Base-by-base conservation (phyloP, 2,888 invertebrate genomes). In the Tachina fera region DNA sequence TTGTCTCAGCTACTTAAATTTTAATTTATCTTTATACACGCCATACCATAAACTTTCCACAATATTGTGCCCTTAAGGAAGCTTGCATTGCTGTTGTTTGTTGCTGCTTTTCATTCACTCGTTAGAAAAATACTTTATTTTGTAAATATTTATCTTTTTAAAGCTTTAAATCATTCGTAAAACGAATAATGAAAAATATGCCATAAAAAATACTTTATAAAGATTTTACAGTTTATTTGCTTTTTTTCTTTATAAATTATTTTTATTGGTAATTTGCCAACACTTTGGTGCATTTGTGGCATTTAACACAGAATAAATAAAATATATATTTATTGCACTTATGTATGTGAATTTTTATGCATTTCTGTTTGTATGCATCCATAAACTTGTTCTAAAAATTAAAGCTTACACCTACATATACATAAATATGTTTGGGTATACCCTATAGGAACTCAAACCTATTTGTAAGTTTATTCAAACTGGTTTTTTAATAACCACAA, bases 261-360 rank as follows among this genome's bases (percentile, higher is more conserved):
- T 74, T 67, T 53, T 47, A 6, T 39, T 75, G 75, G 22, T 51
- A 45, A 81, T 61, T 75, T 81, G 75, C 75, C 61, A 81, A 68
- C 75, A 70, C 60, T 60, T 61, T 75, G 60, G 75, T 47, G 61
- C 51, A 75, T 61, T 45, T 68, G 45, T 53, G 61, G 47, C 61
- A 75, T 51, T 81, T 63, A 47, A 63, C 47, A 47, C 39, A 53
- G 58, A 51, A 61, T 31, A 76, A 82, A 76, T 41, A n/a, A 53
- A 47, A 61, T 31, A 39, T 58, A 39, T 58, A 58, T 41, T 31
- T 31, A 31, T 31, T 31, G 31, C 31, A 0, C 22, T 19, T 8
- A 6, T 22, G 70, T 31, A 43, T 5, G 22, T 10, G 22, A 8
- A 16, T 22, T 9, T 43, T 19, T 43, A n/a, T 22, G 14, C 9